A percentile compares a stretch with the other conserved stretches of the same genome.
Evolutionary conservation across 2,113 vertebrate genomes (phyloP).

Genomic region (Anas platyrhynchos): DNA sequence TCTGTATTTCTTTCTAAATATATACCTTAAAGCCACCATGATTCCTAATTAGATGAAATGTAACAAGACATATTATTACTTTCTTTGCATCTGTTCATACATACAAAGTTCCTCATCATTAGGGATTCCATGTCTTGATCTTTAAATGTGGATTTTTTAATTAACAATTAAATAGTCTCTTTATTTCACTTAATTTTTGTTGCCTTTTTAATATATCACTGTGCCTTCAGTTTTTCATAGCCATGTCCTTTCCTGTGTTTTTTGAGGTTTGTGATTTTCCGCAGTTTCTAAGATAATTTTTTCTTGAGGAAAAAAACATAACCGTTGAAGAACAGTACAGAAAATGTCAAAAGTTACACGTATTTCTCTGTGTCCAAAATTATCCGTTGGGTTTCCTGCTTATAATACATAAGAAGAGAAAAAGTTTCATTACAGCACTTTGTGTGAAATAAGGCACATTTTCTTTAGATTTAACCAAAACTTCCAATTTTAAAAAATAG

Average conservation of each 20-base stretch:
- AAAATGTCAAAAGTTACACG: slow-evolving; percentile 1
- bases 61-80: slow-evolving; percentile 33
- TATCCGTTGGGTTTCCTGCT: slow-evolving; percentile 11
- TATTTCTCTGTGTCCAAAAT: neutral
- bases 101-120: slow-evolving; percentile 29
- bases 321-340: neutral
- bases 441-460: neutral
- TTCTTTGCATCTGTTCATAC: slow-evolving; percentile 56
- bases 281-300: slow-evolving; percentile 25
- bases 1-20: neutral
- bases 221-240: neutral
- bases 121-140: slow-evolving; percentile 15
- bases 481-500: neutral
- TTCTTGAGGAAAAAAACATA: neutral
- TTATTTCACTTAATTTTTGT: slow-evolving; percentile 21
- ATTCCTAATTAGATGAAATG: slow-evolving; percentile 43
- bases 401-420: neutral
- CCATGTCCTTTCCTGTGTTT: neutral
- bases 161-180: slow-evolving; percentile 37
- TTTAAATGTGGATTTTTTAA: slow-evolving; percentile 46
- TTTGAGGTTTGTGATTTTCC: slow-evolving; percentile 20
- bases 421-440: neutral
- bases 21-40: slow-evolving; percentile 9
- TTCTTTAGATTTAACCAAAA: slow-evolving; percentile 18
- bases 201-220: neutral